Conservation (phyloP, 2,113 vertebrate species). For the Festucalex cinctus region DNA sequence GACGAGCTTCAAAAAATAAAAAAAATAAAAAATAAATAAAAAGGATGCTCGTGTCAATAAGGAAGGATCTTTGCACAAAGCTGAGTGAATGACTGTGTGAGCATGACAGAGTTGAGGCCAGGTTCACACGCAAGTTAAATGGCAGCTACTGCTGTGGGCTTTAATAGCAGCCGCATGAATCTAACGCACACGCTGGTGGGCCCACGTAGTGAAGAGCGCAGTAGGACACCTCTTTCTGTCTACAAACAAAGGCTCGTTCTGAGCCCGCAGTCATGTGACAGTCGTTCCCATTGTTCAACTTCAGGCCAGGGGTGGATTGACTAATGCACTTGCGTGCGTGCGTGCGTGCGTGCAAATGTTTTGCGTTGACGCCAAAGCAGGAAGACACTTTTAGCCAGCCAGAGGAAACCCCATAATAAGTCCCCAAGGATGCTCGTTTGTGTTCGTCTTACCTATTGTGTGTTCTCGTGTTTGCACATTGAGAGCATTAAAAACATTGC, state of each 20-base stretch:
- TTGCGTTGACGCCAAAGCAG: slow-evolving; percentile 32
- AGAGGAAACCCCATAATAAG: slow-evolving; percentile 54
- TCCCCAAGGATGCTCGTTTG: slow-evolving; percentile 39
- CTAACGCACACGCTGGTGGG: slow-evolving; percentile 49
- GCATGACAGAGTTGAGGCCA: slow-evolving; percentile 8
- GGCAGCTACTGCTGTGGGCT: slow-evolving; percentile 54
- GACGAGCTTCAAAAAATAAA: no score
- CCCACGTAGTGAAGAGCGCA: slow-evolving; percentile 49
- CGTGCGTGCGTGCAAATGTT: slow-evolving; percentile 13
- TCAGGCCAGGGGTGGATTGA: slow-evolving; percentile 66
- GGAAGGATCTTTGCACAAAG: neutral
- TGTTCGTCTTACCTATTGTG: slow-evolving; percentile 29
- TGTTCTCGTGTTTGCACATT: slow-evolving; percentile 4
- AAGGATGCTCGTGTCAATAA: neutral
- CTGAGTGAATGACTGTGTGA: neutral
- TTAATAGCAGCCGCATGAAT: slow-evolving; percentile 62
- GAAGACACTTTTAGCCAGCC: slow-evolving; percentile 46
- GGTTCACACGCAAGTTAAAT: slow-evolving; percentile 33
- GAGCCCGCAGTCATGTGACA: slow-evolving; percentile 69
- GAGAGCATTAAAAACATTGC: slow-evolving; percentile 7
- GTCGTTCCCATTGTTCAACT: slow-evolving; percentile 65
- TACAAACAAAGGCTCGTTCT: no score
- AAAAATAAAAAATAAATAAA: no score
- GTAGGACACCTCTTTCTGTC: slow-evolving; percentile 54
- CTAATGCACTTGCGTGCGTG: slow-evolving; percentile 42